These are phyloP conservation scores for Anolis apletophallus DNA, from an alignment of 2,797 vertebrate species.

Conservation along the genomic window DNA sequence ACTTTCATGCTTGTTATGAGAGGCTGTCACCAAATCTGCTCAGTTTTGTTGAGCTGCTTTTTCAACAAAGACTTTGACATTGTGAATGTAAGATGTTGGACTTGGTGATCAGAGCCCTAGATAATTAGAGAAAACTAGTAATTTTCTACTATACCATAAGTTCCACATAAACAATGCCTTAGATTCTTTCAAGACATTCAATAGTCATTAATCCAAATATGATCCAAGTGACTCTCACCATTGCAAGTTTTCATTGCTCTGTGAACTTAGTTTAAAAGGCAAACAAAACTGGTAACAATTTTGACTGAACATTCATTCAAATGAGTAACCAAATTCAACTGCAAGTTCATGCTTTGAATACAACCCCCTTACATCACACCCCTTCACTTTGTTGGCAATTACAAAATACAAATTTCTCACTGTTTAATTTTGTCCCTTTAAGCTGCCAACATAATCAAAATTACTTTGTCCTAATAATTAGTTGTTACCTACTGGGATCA, in stretches of 20 bases:
- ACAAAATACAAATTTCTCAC: conserved; percentile 6
- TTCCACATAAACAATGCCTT: conserved; percentile 41
- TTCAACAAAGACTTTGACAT: conserved; percentile 64
- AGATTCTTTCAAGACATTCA: conserved; percentile 14
- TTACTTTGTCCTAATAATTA: background rate
- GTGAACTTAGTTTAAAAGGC: conserved; percentile 36
- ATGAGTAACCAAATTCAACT: background rate
- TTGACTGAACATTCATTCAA: background rate
- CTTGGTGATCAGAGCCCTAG: conserved; percentile 56
- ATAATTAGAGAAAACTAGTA: conserved; percentile 66
- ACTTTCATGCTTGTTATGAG: conserved; percentile 68
- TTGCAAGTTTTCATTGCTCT: conserved; percentile 37
- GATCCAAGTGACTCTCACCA: background rate
- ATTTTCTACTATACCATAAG: conserved; percentile 48
- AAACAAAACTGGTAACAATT: background rate
- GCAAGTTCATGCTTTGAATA: conserved; percentile 18
- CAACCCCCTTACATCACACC: conserved; percentile 15
- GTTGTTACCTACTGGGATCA: background rate
- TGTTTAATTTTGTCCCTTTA: background rate
- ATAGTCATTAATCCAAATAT: conserved; percentile 36
- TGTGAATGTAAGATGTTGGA: conserved; percentile 59
- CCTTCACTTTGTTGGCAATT: background rate
- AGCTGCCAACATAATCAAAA: background rate
- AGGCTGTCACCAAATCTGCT: conserved; percentile 68
- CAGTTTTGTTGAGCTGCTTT: conserved; percentile 58